Conservation (phyloP, 2,797 vertebrate genomes). For the Aselliscus stoliczkanus region DNA sequence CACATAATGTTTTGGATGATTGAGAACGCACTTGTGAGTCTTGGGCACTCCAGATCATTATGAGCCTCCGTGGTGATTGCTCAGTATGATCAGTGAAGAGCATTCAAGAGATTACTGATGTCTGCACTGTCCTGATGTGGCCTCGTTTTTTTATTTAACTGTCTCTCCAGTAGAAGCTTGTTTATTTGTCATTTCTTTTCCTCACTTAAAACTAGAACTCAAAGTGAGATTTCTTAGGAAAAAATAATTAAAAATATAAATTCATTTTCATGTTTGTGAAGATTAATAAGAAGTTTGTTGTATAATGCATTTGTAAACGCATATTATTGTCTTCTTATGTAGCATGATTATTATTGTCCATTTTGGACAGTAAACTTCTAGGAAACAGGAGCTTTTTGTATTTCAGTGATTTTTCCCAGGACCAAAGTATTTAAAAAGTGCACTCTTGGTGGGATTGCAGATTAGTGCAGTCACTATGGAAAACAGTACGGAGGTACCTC, state of each 20-base stretch:
- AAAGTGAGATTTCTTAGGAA: constrained; percentile 35
- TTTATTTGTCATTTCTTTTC: background rate
- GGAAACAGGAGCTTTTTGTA: background rate
- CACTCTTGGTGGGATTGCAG: background rate
- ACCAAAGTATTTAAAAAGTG: background rate
- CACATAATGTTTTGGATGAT: background rate
- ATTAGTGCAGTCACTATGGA: too few species aligned
- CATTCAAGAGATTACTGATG: background rate
- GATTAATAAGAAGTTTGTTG: background rate
- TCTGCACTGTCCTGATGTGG: background rate
- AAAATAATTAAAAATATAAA: background rate
- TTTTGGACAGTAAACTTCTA: background rate
- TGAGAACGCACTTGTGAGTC: background rate
- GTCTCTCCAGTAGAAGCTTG: background rate
- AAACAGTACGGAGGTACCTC: too few species aligned
- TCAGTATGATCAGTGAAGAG: background rate
- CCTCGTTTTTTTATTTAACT: background rate
- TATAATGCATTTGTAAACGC: background rate
- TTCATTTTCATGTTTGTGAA: background rate
- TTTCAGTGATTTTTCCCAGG: background rate
- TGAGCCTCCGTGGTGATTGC: too few species aligned
- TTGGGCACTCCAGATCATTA: background rate
- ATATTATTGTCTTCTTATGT: background rate
- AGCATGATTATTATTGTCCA: background rate
- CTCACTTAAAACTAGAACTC: background rate